Evolutionary conservation across 1,140 invertebrate genomes (phyloP), one percentile per base, ranked within the genome.

Genomic region (Schlechtendalia chinensis): DNA sequence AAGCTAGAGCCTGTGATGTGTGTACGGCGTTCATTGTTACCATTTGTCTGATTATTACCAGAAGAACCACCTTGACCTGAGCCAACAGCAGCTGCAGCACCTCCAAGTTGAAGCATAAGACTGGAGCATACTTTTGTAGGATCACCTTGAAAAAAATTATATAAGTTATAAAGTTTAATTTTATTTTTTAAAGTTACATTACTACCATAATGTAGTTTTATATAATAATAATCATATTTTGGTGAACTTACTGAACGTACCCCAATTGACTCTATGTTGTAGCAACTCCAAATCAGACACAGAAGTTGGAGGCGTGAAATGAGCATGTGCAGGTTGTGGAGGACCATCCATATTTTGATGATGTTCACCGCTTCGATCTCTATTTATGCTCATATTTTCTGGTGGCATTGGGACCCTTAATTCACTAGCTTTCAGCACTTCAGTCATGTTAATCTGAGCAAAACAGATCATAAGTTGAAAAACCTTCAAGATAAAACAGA

Each of bases 91-190:
- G 75, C 75, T 27, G 75, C 75, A 63, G 75, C 75, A 63, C 75
- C 75, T 63, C 81, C 81, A 53, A 81, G 61, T 39, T 81, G 81
- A 54, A 81, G 61, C 81, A 81, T 81, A 65, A 81, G 81, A 77
- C 71, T 81, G 24, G 81, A 81, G 71, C 72, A 77, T 65, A 75
- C 71, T 77, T 81, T 81, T 65, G 81, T 74, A 17, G 81, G 71
- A 24, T 81, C 81, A 19, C 81, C 81, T 81, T 32, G 14, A 61
- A 45, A 77, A 50, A 77, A 29, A 24, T 45, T 10, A 50, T 50
- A 0, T 17, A 32, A 39, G 12, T 75, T 24, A 50, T 17, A 27
- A 79, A 63, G 0, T 56, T n/a, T 10, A 56, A 6, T 56, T n/a
- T 56, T 56, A n/a, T 56, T 56, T 56, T n/a, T n/a, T 8, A 56